Evolutionary conservation across 2,888 invertebrate species (phyloP), one percentile per base, ranked within the genome.

Genomic region (Xanthia togata): DNA sequence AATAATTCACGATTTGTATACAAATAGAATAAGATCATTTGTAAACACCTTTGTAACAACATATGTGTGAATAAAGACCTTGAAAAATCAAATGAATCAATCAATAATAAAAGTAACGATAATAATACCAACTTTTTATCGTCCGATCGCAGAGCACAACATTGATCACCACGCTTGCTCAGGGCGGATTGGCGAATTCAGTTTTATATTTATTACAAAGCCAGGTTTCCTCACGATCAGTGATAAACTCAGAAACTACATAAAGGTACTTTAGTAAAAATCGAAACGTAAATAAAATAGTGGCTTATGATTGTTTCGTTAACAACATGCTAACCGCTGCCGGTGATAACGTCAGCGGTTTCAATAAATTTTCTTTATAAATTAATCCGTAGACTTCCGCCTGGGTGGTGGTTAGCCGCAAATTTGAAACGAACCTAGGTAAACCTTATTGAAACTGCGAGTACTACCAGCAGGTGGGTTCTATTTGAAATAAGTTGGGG

Each of bases 311-410:
- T 87, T 79, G 73, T 83, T 86, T 79, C 79, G 83, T 77, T 81
- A 85, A 85, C 81, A 83, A 86, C 73, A 79, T 72, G 68, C 73
- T 59, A 57, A 76, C 81, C 79, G 74, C 76, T 11, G 53, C 38
- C 70, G 57, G 70, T 82, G 80, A 85, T 86, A 81, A 72, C 79
- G 76, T 70, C 78, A 73, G 87, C 74, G 87, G 87, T 87, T 87
- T 82, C 86, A 85, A 87, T 87, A 86, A 81, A 83, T 82, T 86
- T 82, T 76, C 81, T 83, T 83, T 82, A 85, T 82, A 87, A 79
- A 86, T 83, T 78, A 86, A 85, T 80, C 81, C 77, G 74, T 76
- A 81, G 81, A 78, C 79, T 87, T 86, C 85, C 85, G 83, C 47
- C 79, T 83, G 78, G 60, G 65, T 75, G 72, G 78, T 44, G 87